Evolutionary conservation across 2,797 vertebrate species (phyloP).

Genomic region (Sciurus vulgaris): DNA sequence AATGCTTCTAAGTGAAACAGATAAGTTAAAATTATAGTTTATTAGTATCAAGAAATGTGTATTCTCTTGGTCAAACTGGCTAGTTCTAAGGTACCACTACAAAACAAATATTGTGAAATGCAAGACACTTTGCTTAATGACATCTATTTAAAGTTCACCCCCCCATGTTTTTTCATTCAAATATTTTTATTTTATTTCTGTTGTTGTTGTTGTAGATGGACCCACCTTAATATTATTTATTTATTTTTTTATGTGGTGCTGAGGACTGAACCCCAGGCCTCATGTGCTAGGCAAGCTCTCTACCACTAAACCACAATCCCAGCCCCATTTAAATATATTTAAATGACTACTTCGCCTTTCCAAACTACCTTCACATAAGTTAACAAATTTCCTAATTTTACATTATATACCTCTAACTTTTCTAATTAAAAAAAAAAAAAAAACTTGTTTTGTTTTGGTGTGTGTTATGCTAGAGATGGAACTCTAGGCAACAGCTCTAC

Average conservation of each 20-base stretch:
- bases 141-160: neutral
- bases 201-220: too few relatives aligned
- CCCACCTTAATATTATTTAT: too few relatives aligned
- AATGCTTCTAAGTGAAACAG: slow-evolving; percentile 8
- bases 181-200: neutral
- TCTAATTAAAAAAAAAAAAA: too few relatives aligned
- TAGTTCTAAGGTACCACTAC: neutral
- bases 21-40: neutral
- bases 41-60: slow-evolving; percentile 15
- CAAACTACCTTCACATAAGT: slow-evolving; percentile 12
- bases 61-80: neutral
- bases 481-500: too few relatives aligned
- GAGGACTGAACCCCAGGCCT: too few relatives aligned
- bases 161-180: neutral
- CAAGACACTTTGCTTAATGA: neutral
- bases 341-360: neutral
- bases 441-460: too few relatives aligned
- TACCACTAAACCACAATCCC: too few relatives aligned
- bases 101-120: slow-evolving; percentile 19
- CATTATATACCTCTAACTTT: too few relatives aligned
- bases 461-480: too few relatives aligned
- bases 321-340: neutral
- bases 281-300: too few relatives aligned
- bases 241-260: too few relatives aligned
- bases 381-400: neutral